phyloP scores from a whole-genome alignment of 30 jellyfish, hydroid and myxozoan species.

The Aurelia coerulea region DNA sequence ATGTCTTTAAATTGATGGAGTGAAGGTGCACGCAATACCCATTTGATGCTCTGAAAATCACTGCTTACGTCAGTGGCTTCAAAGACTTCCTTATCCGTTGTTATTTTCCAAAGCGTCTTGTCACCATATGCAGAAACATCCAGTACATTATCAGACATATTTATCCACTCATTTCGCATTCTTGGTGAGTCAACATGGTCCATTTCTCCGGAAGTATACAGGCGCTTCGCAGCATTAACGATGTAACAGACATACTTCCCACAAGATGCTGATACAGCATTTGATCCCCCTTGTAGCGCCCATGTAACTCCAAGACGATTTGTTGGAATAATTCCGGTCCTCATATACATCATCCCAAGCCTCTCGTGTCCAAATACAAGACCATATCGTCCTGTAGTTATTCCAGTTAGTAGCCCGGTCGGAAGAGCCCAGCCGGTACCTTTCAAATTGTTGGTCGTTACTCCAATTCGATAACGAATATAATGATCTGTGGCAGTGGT shows the following conservation, averaged over 20 bases:
- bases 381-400: slow-evolving; percentile 47
- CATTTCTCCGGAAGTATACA: slow-evolving; percentile 30
- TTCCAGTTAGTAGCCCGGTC: not conserved
- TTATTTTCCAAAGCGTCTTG: slow-evolving; percentile 39
- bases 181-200: slow-evolving; percentile 25
- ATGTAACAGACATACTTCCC: not conserved
- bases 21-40: slow-evolving; percentile 59
- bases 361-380: slow-evolving; percentile 25
- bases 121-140: slow-evolving; percentile 46
- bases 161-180: slow-evolving; percentile 1
- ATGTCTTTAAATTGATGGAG: slow-evolving; percentile 19
- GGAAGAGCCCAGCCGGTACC: slow-evolving; percentile 20
- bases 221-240: not conserved
- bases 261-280: not conserved
- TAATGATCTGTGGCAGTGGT: not conserved
- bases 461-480: slow-evolving; percentile 12
- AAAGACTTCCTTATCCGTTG: slow-evolving; percentile 4
- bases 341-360: not conserved
- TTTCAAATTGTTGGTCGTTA: slow-evolving; percentile 22
- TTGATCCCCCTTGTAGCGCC: not conserved
- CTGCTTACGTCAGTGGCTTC: slow-evolving; percentile 42
- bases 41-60: slow-evolving; percentile 5
- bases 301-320: slow-evolving; percentile 9
- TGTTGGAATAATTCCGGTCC: slow-evolving; percentile 13
- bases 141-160: not conserved